A percentile compares a stretch with the other conserved stretches of the same genome.
Conservation (phyloP, 2,113 vertebrate species). For the Rhizomys pruinosus region DNA sequence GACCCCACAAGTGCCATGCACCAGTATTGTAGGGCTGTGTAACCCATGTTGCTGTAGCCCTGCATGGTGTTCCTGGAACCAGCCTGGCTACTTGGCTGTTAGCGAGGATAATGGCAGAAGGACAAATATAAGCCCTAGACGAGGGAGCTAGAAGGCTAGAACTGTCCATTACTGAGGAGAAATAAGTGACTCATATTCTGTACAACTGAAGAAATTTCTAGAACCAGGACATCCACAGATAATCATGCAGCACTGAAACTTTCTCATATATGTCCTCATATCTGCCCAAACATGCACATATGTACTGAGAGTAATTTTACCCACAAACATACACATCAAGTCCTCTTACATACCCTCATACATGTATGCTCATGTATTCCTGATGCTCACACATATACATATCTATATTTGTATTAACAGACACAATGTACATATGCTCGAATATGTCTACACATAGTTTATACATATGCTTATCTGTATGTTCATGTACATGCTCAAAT, state of each 20-base stretch:
- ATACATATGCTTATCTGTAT: neutral
- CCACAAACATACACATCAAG: too few species aligned
- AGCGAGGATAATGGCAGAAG: constrained; percentile 76
- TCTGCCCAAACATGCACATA: too few species aligned
- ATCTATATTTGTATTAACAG: neutral
- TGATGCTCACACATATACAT: too few species aligned
- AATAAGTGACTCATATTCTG: constrained; percentile 67
- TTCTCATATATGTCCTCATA: neutral
- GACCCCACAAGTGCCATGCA: constrained; percentile 45
- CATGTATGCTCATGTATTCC: neutral
- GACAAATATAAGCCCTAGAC: constrained; percentile 84
- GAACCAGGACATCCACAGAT: constrained; percentile 74
- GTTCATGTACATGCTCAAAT: too few species aligned
- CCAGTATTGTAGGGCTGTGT: constrained; percentile 67
- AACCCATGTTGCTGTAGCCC: constrained; percentile 72
- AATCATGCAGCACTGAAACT: neutral
- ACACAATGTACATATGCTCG: neutral
- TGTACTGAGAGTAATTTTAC: too few species aligned
- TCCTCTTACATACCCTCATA: neutral
- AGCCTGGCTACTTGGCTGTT: constrained; percentile 75
- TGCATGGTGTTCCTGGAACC: constrained; percentile 77
- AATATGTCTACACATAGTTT: too few species aligned
- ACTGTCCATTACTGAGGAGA: neutral
- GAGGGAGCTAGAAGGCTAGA: constrained; percentile 82
- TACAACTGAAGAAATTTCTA: constrained; percentile 85